Base-by-base conservation (phyloP, 2,888 invertebrate species). In the Acleris sparsana region DNA sequence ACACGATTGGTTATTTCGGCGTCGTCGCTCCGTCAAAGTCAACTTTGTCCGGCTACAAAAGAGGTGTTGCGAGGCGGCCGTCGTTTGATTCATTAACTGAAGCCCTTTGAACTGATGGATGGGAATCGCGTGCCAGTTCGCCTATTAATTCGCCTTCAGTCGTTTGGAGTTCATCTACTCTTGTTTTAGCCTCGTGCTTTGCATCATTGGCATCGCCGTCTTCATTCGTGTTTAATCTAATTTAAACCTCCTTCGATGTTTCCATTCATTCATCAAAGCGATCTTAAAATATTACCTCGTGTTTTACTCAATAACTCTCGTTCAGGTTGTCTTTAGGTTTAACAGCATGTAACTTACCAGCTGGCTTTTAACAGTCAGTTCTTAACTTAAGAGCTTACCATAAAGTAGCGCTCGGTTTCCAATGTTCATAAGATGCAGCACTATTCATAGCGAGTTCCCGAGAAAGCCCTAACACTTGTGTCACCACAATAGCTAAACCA, bases 1-100 rank as follows among this genome's bases (percentile, higher is more conserved):
- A 91, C 90, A 89, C 88, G 89, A 89, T 89, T 77, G 83, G 87
- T 84, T 90, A 91, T 90, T 92, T 92, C 85, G 84, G 88, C 79
- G 83, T 69, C 84, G 83, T 86, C 84, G 85, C 83, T 86, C 75
- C 88, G 86, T 91, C 91, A 91, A 90, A 85, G 89, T 89, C 88
- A 81, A 86, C 89, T 88, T 86, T 87, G 87, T 89, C 84, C 85
- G 78, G 79, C 79, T 82, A 83, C 85, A 88, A 87, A 89, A 83
- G 87, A 92, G 88, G 90, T 92, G 90, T 87, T 89, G 90, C 90
- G 75, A 83, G 87, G 83, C 80, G 79, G 78, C 84, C 89, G 89
- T 91, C 89, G 84, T 85, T 89, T 89, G 88, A 90, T 91, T 91
- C 90, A 92, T 91, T 92, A 88, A 85, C 79, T 82, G 74, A 76